Percentiles rank a stretch among this genome's conserved stretches.
Evolutionary conservation across 2,888 invertebrate genomes (phyloP).

Genomic region (Dorcus parallelipipedus): DNA sequence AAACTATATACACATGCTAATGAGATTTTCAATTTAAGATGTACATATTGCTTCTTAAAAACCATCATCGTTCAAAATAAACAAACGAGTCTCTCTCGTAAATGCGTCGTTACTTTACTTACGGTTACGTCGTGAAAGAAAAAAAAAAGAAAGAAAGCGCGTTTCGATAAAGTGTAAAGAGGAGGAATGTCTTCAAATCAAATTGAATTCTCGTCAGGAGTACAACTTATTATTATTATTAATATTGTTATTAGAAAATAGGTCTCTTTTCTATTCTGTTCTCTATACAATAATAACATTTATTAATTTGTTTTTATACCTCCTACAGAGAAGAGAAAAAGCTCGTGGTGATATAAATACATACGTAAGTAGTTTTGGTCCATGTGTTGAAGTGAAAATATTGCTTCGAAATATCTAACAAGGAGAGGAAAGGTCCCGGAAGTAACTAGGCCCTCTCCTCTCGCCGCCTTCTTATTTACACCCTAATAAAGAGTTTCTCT

Average conservation of each 20-base stretch:
- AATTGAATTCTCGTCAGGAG: not conserved
- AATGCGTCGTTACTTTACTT: not conserved
- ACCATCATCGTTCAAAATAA: not conserved
- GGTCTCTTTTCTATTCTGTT: not conserved
- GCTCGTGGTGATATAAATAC: constrained; percentile 3
- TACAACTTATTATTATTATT: constrained; percentile 8
- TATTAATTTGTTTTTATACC: constrained; percentile 7
- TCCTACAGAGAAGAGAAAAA: constrained; percentile 9
- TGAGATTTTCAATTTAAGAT: constrained; percentile 9
- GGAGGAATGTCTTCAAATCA: not conserved
- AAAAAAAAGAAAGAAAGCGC: not conserved
- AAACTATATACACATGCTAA: constrained; percentile 18
- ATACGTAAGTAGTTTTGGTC: constrained; percentile 12
- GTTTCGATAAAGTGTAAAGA: not conserved
- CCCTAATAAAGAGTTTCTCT: constrained; percentile 1
- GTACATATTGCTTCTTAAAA: constrained; percentile 16
- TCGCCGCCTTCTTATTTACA: no score
- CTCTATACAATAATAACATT: constrained; percentile 7
- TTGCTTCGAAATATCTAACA: constrained; percentile 35
- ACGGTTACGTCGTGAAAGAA: not conserved
- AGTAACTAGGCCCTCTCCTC: no score
- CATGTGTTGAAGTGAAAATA: constrained; percentile 32
- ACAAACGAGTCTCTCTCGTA: constrained; percentile 3
- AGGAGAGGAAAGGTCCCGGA: not conserved
- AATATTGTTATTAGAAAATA: constrained; percentile 3